These are phyloP conservation scores for Seladonia tumulorum DNA, from an alignment of 2,888 invertebrate genomes.

Conservation along the genomic window DNA sequence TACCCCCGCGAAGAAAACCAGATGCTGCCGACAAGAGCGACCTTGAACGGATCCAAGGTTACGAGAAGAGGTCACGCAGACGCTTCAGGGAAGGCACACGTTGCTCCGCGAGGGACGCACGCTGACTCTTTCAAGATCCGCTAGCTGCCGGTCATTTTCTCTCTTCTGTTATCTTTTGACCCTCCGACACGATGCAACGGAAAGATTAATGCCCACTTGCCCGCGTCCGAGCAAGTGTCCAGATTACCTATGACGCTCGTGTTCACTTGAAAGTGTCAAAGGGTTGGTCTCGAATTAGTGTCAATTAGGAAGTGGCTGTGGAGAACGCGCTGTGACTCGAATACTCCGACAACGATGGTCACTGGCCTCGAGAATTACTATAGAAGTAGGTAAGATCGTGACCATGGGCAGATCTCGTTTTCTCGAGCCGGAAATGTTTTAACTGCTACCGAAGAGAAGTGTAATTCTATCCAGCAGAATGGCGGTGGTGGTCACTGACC, in stretches of 20 bases:
- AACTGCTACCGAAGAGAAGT: not conserved
- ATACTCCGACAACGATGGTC: not conserved
- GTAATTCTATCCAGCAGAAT: not conserved
- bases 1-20: not conserved
- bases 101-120: not conserved
- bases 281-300: conserved; percentile 13
- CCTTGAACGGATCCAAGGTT: conserved; percentile 19
- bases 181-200: not conserved
- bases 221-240: not conserved
- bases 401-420: not conserved
- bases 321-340: not conserved
- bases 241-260: not conserved
- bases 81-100: not conserved
- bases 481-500: not conserved
- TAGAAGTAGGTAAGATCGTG: not conserved
- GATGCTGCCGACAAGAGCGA: not conserved
- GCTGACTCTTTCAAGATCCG: not conserved
- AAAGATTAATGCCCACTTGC: conserved; percentile 11
- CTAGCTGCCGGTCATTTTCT: not conserved
- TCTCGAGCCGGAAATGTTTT: not conserved
- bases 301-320: not conserved
- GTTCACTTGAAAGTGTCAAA: conserved; percentile 13
- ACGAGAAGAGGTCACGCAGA: not conserved
- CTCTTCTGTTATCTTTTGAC: not conserved
- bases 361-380: not conserved